Percentiles rank a stretch among this genome's conserved stretches.
Evolutionary conservation across 2,797 vertebrate genomes (phyloP).

Genomic region (Fundulus diaphanus): DNA sequence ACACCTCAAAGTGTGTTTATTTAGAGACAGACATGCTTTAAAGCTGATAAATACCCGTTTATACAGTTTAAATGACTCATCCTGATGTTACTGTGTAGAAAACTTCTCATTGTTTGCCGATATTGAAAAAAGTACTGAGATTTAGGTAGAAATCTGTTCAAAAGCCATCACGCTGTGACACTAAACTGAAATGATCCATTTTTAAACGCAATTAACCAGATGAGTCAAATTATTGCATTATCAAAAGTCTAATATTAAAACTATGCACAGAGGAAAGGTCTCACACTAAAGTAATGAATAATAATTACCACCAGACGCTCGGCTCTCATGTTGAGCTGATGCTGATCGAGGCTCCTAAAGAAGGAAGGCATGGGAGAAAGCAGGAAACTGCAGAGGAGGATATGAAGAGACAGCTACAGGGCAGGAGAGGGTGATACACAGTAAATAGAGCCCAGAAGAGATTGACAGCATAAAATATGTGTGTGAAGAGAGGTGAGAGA

Average conservation of each 20-base stretch:
- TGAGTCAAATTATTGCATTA: conserved; percentile 22
- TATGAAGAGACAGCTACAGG: conserved; percentile 27
- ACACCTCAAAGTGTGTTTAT: no score
- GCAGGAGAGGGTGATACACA: conserved; percentile 19
- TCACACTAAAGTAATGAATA: conserved; percentile 44
- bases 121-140: no score
- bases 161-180: not conserved
- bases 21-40: no score
- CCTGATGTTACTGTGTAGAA: no score
- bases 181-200: not conserved
- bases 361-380: conserved; percentile 24
- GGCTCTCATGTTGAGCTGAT: conserved; percentile 39
- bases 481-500: conserved; percentile 14
- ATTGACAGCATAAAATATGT: conserved; percentile 24
- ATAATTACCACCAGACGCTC: conserved; percentile 48
- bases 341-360: conserved; percentile 35
- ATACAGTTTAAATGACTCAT: no score
- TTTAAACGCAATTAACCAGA: conserved; percentile 21
- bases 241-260: conserved; percentile 21
- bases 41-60: no score
- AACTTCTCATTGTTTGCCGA: no score
- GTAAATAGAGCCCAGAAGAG: conserved; percentile 37
- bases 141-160: not conserved
- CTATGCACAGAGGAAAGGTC: conserved; percentile 12
- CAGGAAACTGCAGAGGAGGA: conserved; percentile 27